These are phyloP conservation scores for Psilopogon haemacephalus DNA, from an alignment of 2,113 vertebrate genomes.

Conservation along the genomic window DNA sequence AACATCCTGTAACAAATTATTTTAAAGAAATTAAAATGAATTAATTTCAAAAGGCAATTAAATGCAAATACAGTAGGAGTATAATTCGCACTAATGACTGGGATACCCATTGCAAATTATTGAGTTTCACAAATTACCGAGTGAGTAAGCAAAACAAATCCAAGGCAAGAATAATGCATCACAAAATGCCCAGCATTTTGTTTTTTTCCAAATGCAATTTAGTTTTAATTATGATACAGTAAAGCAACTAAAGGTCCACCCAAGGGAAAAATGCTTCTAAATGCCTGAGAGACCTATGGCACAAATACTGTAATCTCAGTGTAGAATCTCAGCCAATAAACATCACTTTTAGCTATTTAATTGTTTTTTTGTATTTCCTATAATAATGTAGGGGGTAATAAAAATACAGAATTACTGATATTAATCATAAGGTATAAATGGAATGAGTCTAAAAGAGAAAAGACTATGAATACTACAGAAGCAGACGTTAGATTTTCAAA, in stretches of 20 bases:
- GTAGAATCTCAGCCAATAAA: constrained; percentile 9
- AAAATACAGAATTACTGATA: constrained; percentile 13
- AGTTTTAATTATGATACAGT: constrained; percentile 43
- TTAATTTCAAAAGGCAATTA: constrained; percentile 68
- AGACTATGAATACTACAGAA: not conserved
- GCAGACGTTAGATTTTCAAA: constrained; percentile 27
- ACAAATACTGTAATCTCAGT: not conserved
- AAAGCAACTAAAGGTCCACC: constrained; percentile 14
- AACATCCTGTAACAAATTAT: constrained; percentile 48
- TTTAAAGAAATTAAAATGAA: constrained; percentile 55
- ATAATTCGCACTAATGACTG: constrained; percentile 67
- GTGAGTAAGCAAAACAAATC: constrained; percentile 57
- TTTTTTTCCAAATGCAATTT: constrained; percentile 45
- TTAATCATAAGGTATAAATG: constrained; percentile 46
- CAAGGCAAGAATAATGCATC: constrained; percentile 42
- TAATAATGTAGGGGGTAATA: not conserved
- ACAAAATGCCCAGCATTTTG: constrained; percentile 14
- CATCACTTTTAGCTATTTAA: not conserved
- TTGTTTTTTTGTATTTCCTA: constrained; percentile 5
- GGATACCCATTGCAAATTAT: constrained; percentile 65
- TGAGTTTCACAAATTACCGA: constrained; percentile 53
- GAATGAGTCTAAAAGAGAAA: constrained; percentile 6
- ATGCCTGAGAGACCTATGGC: not conserved
- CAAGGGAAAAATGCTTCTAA: constrained; percentile 30
- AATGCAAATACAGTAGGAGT: constrained; percentile 58